Base-by-base conservation (phyloP, 2,888 invertebrate species). In the Epicampocera succincta region DNA sequence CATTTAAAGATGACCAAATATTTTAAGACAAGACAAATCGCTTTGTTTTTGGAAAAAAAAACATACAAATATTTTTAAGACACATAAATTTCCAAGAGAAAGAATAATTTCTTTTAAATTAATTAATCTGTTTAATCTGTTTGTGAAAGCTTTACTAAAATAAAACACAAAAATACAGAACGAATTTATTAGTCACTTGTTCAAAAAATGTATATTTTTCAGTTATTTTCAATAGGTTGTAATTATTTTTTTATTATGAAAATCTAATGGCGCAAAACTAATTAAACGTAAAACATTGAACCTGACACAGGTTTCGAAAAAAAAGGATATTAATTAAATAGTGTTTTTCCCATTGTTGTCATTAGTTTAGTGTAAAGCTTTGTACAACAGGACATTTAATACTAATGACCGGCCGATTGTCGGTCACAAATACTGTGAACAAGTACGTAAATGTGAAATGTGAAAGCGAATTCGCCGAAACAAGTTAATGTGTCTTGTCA, bases 311-410 rank as follows among this genome's bases (percentile, higher is more conserved):
- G 40, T 25, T 54, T 63, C 33, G 1, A 0, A n/a, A 8, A 5
- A 25, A 9, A 9, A 48, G 12, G 13, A n/a, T 2, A 58, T 40
- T 38, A 48, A 33, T 42, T 46, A 4, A 33, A 48, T 12, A 46
- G 46, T 50, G 0, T 65, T 68, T 13, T 69, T 54, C 3, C 13
- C 29, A 17, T 29, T 19, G 11, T n/a, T 25, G 1, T 19, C n/a
- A 17, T 12, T 33, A 44, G 17, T 38, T 50, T 69, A 3, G 29
- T 42, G 29, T 12, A 29, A 52, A 61, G 58, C 9, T 42, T 1
- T 21, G 25, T 40, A 2, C 11, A 54, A 77, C 65, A 74, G 78
- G 78, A 82, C 69, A 82, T 78, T 82, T 66, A 71, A 78, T 74
- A 74, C 74, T 82, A 78, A 82, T 74, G 74, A 46, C 63, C 61